Evolutionary conservation across 1,140 invertebrate genomes (phyloP).

Genomic region (Zaprionus gabonicus): DNA sequence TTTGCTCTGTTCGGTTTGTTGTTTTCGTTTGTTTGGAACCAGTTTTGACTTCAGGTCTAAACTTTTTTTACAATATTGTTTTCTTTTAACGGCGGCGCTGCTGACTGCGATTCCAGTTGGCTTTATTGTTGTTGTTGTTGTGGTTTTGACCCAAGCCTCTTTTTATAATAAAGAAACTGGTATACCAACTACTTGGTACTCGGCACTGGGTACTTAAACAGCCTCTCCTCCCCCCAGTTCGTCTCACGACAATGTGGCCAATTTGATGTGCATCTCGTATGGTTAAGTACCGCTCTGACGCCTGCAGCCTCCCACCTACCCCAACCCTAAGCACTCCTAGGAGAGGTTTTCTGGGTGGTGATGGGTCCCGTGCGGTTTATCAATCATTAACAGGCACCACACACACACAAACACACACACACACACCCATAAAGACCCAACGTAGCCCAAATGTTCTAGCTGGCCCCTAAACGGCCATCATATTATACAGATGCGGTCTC

Average conservation of each 20-base stretch:
- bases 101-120: constrained; percentile 47
- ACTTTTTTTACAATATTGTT: constrained; percentile 82
- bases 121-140: constrained; percentile 57
- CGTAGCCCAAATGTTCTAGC: constrained; percentile 49
- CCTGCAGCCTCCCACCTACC: background rate
- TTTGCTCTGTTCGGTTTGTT: constrained; percentile 52
- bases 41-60: constrained; percentile 78
- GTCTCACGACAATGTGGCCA: constrained; percentile 75
- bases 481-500: constrained; percentile 59
- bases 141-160: constrained; percentile 78
- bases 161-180: constrained; percentile 80
- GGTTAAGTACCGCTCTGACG: constrained; percentile 1
- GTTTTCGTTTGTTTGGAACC: constrained; percentile 59
- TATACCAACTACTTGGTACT: constrained; percentile 59
- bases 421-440: background rate
- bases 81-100: constrained; percentile 76
- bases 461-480: constrained; percentile 72
- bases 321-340: background rate
- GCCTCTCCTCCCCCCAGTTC: constrained; percentile 32
- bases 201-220: constrained; percentile 31
- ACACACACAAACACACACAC: constrained; percentile 2
- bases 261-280: constrained; percentile 69
- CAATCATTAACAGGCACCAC: constrained; percentile 73
- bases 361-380: constrained; percentile 79
- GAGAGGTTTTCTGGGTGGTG: constrained; percentile 51